These are phyloP conservation scores for Hyles vespertilio DNA, from an alignment of 1,140 invertebrate genomes.

Conservation along the genomic window DNA sequence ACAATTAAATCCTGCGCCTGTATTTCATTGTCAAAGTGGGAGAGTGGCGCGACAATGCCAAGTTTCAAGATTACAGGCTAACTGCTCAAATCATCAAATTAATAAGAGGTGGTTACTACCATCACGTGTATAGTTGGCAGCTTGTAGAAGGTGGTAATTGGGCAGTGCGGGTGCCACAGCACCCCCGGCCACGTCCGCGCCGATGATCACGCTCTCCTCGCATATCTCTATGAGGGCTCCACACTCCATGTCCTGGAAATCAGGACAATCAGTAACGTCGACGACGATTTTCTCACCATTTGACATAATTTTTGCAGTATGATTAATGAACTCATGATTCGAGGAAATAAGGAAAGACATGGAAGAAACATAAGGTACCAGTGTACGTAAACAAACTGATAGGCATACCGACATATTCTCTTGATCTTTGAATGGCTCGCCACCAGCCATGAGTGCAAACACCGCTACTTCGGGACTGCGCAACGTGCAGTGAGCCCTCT, in stretches of 20 bases:
- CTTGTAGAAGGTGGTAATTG: constrained; percentile 35
- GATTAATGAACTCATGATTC: too few species aligned
- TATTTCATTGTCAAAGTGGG: too few species aligned
- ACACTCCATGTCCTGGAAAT: constrained; percentile 32
- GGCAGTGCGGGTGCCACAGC: constrained; percentile 29
- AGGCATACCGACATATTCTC: background rate
- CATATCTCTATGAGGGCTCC: constrained; percentile 45
- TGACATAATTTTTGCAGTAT: too few species aligned
- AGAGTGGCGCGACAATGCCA: too few species aligned
- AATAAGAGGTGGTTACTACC: constrained; percentile 20
- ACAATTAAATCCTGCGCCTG: too few species aligned
- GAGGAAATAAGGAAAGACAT: too few species aligned
- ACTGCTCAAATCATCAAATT: too few species aligned
- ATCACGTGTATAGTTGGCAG: constrained; percentile 46
- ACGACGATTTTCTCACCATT: background rate
- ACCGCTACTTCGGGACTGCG: constrained; percentile 43
- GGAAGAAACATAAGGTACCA: too few species aligned
- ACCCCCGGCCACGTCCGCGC: constrained; percentile 30
- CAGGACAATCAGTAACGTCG: background rate
- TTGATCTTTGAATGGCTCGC: constrained; percentile 33
- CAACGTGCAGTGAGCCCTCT: constrained; percentile 38
- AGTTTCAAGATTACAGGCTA: too few species aligned
- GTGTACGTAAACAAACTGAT: too few species aligned
- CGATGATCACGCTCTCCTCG: constrained; percentile 40
- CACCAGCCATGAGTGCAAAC: constrained; percentile 35